A percentile compares a stretch with the other conserved stretches of the same genome.
Evolutionary conservation across 2,888 invertebrate species (phyloP).

Genomic region (Watsonalla binaria): DNA sequence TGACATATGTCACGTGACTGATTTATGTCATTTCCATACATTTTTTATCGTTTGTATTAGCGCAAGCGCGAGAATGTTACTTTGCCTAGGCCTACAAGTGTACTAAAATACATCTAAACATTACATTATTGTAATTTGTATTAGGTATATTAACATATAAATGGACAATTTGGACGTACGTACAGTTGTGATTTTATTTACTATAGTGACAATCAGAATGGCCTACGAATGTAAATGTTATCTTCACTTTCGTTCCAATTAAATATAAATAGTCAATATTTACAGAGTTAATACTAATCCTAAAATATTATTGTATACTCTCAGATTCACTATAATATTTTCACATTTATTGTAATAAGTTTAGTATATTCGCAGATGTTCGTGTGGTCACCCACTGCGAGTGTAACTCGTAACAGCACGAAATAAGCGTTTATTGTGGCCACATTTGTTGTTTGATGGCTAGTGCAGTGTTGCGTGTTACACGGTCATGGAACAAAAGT

Average conservation of each 20-base stretch:
- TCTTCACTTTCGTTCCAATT: conserved; percentile 70
- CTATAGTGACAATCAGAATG: conserved; percentile 59
- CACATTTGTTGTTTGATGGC: background rate
- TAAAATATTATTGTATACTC: conserved; percentile 42
- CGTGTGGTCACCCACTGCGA: background rate
- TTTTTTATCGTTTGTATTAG: no score
- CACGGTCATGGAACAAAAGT: conserved; percentile 65
- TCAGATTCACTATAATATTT: conserved; percentile 22
- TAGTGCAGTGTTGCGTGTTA: background rate
- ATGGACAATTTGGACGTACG: conserved; percentile 80
- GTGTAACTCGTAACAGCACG: background rate
- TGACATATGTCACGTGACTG: no score
- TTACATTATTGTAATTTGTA: conserved; percentile 77
- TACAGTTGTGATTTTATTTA: conserved; percentile 71
- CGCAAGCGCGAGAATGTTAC: no score
- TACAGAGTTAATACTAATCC: conserved; percentile 42
- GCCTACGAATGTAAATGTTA: conserved; percentile 44
- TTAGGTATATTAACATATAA: conserved; percentile 77
- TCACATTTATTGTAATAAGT: conserved; percentile 12
- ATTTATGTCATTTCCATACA: no score
- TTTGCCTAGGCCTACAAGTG: conserved; percentile 30
- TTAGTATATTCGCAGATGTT: background rate
- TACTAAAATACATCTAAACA: conserved; percentile 70
- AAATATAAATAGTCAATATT: conserved; percentile 38
- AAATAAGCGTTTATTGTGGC: background rate